Evolutionary conservation across 30 jellyfish, hydroid and myxozoan genomes (phyloP), one percentile per base, ranked within the genome.

Genomic region (Calvadosia cruxmelitensis): DNA sequence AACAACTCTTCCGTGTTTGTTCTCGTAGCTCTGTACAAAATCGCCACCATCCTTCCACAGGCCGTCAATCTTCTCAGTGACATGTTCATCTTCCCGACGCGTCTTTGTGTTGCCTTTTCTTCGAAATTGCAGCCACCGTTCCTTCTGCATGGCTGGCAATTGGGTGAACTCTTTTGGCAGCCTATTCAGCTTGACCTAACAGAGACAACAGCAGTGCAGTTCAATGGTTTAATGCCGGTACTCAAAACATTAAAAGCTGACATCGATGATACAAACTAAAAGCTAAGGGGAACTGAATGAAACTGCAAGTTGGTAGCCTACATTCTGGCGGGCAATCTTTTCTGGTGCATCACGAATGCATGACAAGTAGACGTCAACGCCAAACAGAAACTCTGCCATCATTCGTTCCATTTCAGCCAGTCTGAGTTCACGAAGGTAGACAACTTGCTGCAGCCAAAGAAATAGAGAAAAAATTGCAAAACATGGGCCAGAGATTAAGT

Each of bases 401-500:
- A 88, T 62, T 20, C 67, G 69, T 63, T 88, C 92, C 64, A 73
- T 70, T 81, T 53, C 78, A 3, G 75, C 79, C 2, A 77, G 30
- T 23, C 86, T 75, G 63, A 88, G 68, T 66, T 88, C 97, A 63
- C 97, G 71, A 33, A 88, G 78, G 51, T 69, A 88, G 79, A 88
- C 34, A 25, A 78, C 94, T 66, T 74, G 71, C 97, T 88, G 77
- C 10, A 67, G 50, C 1, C 16, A 68, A 65, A 27, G 33, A 36
- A 31, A 70, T 52, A 3, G 26, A 24, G 26, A 24, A n/a, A 49
- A 49, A 12, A 49, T 49, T 12, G n/a, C n/a, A 12, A 49, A 15
- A 15, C 62, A n/a, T n/a, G n/a, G n/a, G n/a, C 62, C n/a, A 12
- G 16, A 49, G n/a, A 49, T 12, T 15, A 49, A 49, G n/a, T n/a